Base-by-base conservation (phyloP, 2,113 vertebrate genomes). In the Phyllostomus hastatus region DNA sequence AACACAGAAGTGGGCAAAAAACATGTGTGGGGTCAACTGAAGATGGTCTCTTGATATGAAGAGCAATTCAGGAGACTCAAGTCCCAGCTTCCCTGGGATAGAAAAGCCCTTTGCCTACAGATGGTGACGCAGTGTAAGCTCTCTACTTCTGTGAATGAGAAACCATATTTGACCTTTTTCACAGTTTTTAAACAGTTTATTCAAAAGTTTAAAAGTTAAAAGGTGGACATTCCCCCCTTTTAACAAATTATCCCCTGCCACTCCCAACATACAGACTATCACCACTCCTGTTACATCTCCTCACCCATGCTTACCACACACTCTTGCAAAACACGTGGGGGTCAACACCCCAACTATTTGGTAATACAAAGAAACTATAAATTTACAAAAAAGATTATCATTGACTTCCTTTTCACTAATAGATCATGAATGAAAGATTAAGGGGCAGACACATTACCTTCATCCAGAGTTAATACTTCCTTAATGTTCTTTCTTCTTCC, bases 151-250 rank as follows among this genome's bases (percentile, higher is more conserved):
- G 20, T 59, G 35, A 70, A 57, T 46, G 59, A 33, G 2, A 38
- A 52, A 46, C 24, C 41, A 28, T 15, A 12, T 20, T 22, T 54
- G 46, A n/a, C n/a, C 54, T 52, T 96, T 95, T 92, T 91, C 79
- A 95, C 67, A 87, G 69, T 96, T 94, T 92, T 92, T 79, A 95
- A 92, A 96, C 61, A 87, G 69, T 98, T 98, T 98, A 98, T 96
- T 98, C 64, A 84, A 14, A 96, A 81, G 41, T 96, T 93, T 88
- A 64, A 86, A 87, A 90, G 83, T 87, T 97, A 86, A 95, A 95
- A 93, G 41, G 73, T 91, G 75, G 57, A 61, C 66, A 86, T 92
- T 33, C 54, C 15, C 54, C 91, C 78, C 19, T 61, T 61, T 66
- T 64, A 84, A 95, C 0, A 1, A 89, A 89, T 31, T 81, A 79